Conservation (phyloP, 2,797 vertebrate genomes). For the Jordanella pulchra region DNA sequence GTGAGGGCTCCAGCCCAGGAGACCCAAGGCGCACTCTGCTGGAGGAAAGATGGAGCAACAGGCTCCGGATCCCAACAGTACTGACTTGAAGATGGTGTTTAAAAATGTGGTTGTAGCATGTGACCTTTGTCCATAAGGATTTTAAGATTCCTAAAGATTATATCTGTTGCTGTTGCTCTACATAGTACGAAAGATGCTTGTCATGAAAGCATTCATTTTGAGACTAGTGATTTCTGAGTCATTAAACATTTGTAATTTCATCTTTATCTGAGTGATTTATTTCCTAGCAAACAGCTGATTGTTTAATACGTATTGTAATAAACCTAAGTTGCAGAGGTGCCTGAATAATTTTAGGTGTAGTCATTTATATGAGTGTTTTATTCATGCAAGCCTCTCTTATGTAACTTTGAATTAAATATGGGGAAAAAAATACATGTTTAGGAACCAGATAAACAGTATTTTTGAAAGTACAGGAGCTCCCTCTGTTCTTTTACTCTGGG, state of each 20-base stretch:
- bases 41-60: too few species aligned
- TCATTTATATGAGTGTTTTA: constrained; percentile 3
- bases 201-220: too few species aligned
- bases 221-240: too few species aligned
- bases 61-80: too few species aligned
- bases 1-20: too few species aligned
- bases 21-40: too few species aligned
- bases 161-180: background rate
- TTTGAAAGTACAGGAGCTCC: constrained; percentile 42
- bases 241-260: too few species aligned
- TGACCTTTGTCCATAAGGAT: background rate
- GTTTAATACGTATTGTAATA: background rate
- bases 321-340: background rate
- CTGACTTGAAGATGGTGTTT: background rate
- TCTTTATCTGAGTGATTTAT: background rate
- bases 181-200: background rate
- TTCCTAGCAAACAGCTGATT: background rate
- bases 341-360: background rate
- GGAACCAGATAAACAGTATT: constrained; percentile 52
- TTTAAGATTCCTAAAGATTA: background rate
- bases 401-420: constrained; percentile 30
- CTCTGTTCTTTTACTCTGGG: constrained; percentile 56
- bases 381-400: background rate
- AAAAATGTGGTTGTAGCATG: too few species aligned
- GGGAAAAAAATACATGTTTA: constrained; percentile 19